Conservation (phyloP, 2,797 vertebrate genomes). For the Galagoides demidoff region DNA sequence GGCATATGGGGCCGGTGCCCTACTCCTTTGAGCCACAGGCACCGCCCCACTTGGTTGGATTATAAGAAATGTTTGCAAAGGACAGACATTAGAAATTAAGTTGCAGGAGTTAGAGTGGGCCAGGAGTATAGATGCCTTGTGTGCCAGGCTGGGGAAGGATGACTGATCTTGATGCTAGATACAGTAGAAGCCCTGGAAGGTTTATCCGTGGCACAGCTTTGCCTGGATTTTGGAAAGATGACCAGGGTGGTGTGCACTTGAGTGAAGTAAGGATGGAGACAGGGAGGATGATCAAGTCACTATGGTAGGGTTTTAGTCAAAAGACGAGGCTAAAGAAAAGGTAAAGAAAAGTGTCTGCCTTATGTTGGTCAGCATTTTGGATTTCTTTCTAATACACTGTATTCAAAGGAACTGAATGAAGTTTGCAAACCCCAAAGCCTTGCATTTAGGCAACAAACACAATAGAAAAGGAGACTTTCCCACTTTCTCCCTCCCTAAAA, state of each 20-base stretch:
- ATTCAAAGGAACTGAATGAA: conserved; percentile 6
- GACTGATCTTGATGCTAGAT: neutral
- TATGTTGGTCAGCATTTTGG: conserved; percentile 23
- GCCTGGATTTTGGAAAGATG: neutral
- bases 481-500: neutral
- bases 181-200: neutral
- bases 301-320: neutral
- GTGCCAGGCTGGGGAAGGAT: neutral
- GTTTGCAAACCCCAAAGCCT: neutral
- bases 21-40: too few species aligned
- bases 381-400: neutral
- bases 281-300: neutral
- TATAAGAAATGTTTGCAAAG: neutral
- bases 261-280: neutral
- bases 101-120: neutral
- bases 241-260: neutral
- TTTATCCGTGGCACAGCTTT: neutral
- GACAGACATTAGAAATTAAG: neutral
- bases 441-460: conserved; percentile 46
- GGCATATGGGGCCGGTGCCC: too few species aligned
- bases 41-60: neutral
- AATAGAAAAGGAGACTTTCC: neutral
- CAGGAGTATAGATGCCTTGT: neutral
- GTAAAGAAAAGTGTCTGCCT: neutral
- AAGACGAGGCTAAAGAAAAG: neutral